Conservation (phyloP, 1,140 invertebrate genomes). For the Nephila pilipes region DNA sequence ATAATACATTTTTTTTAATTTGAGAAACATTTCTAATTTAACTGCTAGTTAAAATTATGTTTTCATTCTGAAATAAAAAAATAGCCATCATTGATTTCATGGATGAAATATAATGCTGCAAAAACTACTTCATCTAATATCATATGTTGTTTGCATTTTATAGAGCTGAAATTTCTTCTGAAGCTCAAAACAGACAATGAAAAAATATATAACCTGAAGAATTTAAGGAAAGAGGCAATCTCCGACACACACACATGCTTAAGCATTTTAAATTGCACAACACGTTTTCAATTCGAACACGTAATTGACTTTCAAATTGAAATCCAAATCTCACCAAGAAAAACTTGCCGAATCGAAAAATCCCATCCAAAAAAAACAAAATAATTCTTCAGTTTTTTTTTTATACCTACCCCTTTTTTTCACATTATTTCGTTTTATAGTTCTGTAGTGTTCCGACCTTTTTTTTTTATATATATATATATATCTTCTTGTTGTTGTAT, state of each 20-base stretch:
- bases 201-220: neutral
- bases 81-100: too few relatives aligned
- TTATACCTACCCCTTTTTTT: constrained; percentile 4
- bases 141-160: too few relatives aligned
- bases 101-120: too few relatives aligned
- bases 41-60: too few relatives aligned
- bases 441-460: neutral
- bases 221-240: neutral
- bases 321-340: constrained; percentile 59
- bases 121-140: too few relatives aligned
- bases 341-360: constrained; percentile 45
- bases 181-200: neutral
- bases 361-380: constrained; percentile 3
- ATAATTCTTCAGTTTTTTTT: neutral
- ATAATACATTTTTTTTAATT: too few relatives aligned
- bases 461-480: neutral
- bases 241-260: constrained; percentile 12
- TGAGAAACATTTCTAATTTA: too few relatives aligned
- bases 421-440: neutral
- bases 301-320: constrained; percentile 74
- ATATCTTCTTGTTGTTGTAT: constrained; percentile 1
- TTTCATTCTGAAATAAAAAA: too few relatives aligned
- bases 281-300: constrained; percentile 70
- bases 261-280: constrained; percentile 34
- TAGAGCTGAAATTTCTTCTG: neutral